phyloP scores from a whole-genome alignment of 2,888 invertebrate species.

The Lymantria monacha region DNA sequence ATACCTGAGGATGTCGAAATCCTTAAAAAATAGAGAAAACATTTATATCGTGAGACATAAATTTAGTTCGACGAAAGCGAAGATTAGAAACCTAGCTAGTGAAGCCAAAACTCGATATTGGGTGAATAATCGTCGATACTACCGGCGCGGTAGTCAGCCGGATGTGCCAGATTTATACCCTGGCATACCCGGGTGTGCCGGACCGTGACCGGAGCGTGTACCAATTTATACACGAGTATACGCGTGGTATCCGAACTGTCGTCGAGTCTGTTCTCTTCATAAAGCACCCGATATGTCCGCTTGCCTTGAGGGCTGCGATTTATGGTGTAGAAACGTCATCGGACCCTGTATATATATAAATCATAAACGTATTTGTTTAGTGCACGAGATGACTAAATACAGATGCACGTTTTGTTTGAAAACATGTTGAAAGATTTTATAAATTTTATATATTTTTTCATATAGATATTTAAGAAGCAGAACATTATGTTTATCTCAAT shows the following conservation, averaged over 20 bases:
- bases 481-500: too few relatives aligned
- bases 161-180: constrained; percentile 80
- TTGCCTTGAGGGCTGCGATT: constrained; percentile 76
- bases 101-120: constrained; percentile 82
- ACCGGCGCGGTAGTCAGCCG: constrained; percentile 78
- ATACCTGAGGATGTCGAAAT: neutral
- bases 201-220: constrained; percentile 51
- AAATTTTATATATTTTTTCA: too few relatives aligned
- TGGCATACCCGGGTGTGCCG: constrained; percentile 47
- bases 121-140: constrained; percentile 81
- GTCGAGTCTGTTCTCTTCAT: constrained; percentile 71
- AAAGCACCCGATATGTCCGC: constrained; percentile 73
- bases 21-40: constrained; percentile 34
- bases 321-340: constrained; percentile 80
- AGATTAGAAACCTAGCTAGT: constrained; percentile 76
- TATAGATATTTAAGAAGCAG: too few relatives aligned
- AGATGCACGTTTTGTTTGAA: constrained; percentile 33
- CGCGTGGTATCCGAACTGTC: constrained; percentile 61
- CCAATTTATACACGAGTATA: constrained; percentile 41
- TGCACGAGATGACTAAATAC: constrained; percentile 61
- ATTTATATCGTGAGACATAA: constrained; percentile 51
- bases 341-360: constrained; percentile 72
- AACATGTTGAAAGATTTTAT: too few relatives aligned
- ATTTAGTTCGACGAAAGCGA: constrained; percentile 69
- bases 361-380: constrained; percentile 70